Evolutionary conservation across 1,140 invertebrate species (phyloP).

Genomic region (Hetaerina americana): DNA sequence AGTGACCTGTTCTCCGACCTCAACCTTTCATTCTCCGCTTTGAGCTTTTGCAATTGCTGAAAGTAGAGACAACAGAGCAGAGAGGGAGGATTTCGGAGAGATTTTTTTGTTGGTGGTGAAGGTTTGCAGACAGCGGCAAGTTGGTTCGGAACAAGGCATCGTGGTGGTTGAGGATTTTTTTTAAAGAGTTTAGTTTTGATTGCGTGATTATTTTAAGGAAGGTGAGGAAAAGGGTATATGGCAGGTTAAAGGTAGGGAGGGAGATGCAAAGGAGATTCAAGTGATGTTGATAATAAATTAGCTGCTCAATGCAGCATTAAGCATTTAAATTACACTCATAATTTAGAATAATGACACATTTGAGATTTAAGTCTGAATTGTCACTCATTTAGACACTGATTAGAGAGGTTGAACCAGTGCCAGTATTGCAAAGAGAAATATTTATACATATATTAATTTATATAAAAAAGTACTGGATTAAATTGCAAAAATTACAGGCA

Average conservation of each 20-base stretch:
- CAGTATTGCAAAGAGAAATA: no score
- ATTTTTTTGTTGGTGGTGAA: conserved; percentile 4
- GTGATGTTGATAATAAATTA: not conserved
- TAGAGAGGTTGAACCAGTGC: no score
- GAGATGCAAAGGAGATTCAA: not conserved
- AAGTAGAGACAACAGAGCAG: conserved; percentile 34
- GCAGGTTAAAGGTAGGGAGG: not conserved
- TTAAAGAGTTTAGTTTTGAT: no score
- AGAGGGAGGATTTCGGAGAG: not conserved
- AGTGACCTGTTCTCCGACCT: conserved; percentile 90
- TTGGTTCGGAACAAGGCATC: not conserved
- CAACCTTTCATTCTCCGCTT: conserved; percentile 92
- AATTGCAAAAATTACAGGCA: no score
- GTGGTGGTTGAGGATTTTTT: not conserved
- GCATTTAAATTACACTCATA: no score
- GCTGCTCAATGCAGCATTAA: not conserved
- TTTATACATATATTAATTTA: no score
- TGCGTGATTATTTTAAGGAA: not conserved
- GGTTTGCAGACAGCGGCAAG: not conserved
- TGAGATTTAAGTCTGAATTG: no score
- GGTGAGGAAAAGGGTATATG: not conserved
- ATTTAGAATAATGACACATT: no score
- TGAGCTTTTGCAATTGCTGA: conserved; percentile 95
- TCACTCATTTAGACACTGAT: no score
- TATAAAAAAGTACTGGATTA: no score